Base-by-base conservation (phyloP, 1,140 invertebrate species). In the Lutraria rhynchaena region DNA sequence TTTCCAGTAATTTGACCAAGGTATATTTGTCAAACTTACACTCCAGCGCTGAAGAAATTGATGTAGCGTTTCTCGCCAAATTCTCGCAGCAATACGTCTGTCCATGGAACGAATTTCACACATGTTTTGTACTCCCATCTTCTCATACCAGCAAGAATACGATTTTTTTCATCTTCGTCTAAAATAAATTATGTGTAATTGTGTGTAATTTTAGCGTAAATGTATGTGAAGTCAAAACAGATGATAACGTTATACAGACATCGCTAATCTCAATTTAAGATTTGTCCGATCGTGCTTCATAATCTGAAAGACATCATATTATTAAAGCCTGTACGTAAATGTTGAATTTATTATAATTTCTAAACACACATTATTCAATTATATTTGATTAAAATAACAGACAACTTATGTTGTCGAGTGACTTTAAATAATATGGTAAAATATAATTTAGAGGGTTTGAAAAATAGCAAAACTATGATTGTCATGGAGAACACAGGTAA, bases 41-140 rank as follows among this genome's bases (percentile, higher is more conserved):
- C 74, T 49, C 78, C 78, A 60, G 69, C 78, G 55, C 69, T 81
- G 29, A 73, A 73, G 49, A 81, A 71, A 4, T 55, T 71, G n/a
- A 81, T 33, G 27, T 77, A 77, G 22, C 61, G 17, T 27, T 51
- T 31, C 44, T 65, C 46, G 7, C 58, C 57, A 17, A 49, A 49
- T 41, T 77, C 33, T 15, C 37, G 13, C 13, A 29, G 29, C 27
- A 73, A 46, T n/a, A 51, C 15, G 11, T 61, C 55, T 5, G 57
- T 63, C 78, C 78, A 81, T 0, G 78, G 78, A 29, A 71, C 69
- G 51, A 81, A 81, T 22, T 71, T 71, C 0, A 81, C 22, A 61
- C 78, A 81, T 17, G 78, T 81, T 19, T 65, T 63, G 22, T 58
- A 63, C 35, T 81, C 78, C 78, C 78, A 81, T 65, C 78, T 44